A percentile compares a stretch with the other conserved stretches of the same genome.
Conservation (phyloP, 2,797 vertebrate species). For the Coilia nasus region DNA sequence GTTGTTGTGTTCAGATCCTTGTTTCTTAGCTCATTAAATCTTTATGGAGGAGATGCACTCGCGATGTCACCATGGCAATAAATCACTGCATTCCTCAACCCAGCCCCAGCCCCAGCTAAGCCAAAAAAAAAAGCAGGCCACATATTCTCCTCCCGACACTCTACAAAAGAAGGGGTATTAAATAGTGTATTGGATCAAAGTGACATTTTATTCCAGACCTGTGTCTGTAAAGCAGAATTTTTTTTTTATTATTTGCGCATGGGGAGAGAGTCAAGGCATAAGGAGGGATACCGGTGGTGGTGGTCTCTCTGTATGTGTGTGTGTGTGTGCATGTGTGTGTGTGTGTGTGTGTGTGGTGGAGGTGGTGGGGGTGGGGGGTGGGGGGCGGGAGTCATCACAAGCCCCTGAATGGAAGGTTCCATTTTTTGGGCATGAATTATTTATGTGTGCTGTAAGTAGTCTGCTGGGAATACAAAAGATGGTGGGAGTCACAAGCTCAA, state of each 20-base stretch:
- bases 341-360: not conserved
- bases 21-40: conserved; percentile 60
- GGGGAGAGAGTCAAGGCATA: conserved; percentile 17
- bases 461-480: conserved; percentile 55
- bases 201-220: conserved; percentile 50
- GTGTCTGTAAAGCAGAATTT: conserved; percentile 42
- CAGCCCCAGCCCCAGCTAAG: not conserved
- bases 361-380: not conserved
- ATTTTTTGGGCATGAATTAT: conserved; percentile 61
- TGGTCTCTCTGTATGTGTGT: not conserved
- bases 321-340: not conserved
- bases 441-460: conserved; percentile 57
- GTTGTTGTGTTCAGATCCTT: conserved; percentile 53
- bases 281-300: not conserved
- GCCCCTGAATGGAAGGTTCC: conserved; percentile 53
- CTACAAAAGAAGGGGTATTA: conserved; percentile 39
- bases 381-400: conserved; percentile 11
- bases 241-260: conserved; percentile 38
- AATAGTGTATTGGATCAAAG: conserved; percentile 49
- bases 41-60: conserved; percentile 50
- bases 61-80: conserved; percentile 49
- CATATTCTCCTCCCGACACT: conserved; percentile 10
- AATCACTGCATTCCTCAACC: conserved; percentile 47
- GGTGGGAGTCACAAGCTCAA: conserved; percentile 49
- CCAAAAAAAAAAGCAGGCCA: conserved; percentile 42